Evolutionary conservation across 2,113 vertebrate genomes (phyloP), one percentile per base, ranked within the genome.

Genomic region (Sus scrofa): DNA sequence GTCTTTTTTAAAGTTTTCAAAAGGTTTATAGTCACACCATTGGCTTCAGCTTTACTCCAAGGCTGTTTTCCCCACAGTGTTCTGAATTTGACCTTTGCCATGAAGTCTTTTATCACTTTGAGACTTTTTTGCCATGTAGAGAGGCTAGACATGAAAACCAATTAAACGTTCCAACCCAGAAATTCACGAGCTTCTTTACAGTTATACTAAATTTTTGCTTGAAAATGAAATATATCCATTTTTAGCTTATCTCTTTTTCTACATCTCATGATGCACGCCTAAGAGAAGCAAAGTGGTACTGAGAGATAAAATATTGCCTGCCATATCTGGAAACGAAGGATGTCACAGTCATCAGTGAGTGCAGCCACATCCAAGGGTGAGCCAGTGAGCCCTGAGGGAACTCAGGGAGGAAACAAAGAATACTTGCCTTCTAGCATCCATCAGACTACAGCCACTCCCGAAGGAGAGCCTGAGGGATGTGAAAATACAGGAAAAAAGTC

Each of bases 161-260:
- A 18, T 37, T 88, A 86, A 81, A 24, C 27, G 91, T 71, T 71
- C n/a, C 56, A 71, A 62, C 22, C 65, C 37, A 73, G 3, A 50
- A 89, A 90, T 22, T 74, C 32, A 74, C 56, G 30, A 18, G 2
- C 44, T 81, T 86, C 5, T 32, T 32, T 27, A 58, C 71, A 65
- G 7, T 75, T 67, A 32, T 84, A 71, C 32, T 24, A 75, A 89
- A 68, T 58, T 94, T 94, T 89, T 94, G 19, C 54, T 84, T 77
- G 19, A 83, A 95, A 63, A 30, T 24, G 20, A 73, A 74, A 15
- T 7, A 81, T 74, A 65, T 63, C 20, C 20, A 30, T 78, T 81
- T 74, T 65, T 18, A 81, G 7, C 24, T 44, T 30, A 52, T 18
- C 32, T 78, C 13, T 32, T 19, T 82, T 12, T 84, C 11, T 63